Conservation (phyloP, 2,797 vertebrate genomes). For the Cygnus olor region DNA sequence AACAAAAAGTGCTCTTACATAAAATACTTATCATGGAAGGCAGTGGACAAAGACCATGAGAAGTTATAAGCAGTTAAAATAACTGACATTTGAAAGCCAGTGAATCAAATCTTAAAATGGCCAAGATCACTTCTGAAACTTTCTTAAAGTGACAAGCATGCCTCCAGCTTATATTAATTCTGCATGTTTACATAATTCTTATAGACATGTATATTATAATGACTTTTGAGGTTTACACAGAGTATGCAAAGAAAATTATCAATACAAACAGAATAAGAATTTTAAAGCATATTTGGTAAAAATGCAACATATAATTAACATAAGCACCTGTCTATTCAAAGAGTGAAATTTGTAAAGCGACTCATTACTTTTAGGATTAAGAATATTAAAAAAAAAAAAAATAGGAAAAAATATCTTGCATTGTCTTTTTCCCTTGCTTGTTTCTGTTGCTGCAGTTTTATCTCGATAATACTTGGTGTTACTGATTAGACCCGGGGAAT, state of each 20-base stretch:
- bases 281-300: neutral
- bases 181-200: neutral
- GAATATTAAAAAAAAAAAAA: neutral
- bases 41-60: neutral
- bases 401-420: neutral
- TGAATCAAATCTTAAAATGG: neutral
- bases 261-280: neutral
- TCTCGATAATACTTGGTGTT: neutral
- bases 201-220: neutral
- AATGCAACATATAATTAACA: neutral
- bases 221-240: neutral
- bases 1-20: neutral
- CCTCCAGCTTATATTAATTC: neutral
- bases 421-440: neutral
- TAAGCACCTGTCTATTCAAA: neutral
- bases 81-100: neutral
- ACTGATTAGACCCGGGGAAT: neutral
- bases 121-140: neutral
- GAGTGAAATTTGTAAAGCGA: neutral
- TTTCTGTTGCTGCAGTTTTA: neutral
- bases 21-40: neutral
- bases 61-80: neutral
- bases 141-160: neutral
- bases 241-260: neutral
- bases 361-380: neutral